Evolutionary conservation across 2,113 vertebrate genomes (phyloP).

Genomic region (Poeciliopsis occidentalis): DNA sequence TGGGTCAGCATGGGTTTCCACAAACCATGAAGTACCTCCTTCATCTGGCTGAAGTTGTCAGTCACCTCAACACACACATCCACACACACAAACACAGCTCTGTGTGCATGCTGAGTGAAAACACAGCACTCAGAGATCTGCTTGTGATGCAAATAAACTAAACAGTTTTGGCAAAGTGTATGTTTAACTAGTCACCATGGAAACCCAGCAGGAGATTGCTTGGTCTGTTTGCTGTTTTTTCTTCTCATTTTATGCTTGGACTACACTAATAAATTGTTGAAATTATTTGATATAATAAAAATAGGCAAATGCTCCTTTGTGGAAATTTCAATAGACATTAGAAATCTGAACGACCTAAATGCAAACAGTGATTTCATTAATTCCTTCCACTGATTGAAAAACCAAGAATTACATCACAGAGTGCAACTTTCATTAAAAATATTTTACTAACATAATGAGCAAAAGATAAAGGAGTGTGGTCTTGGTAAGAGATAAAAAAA

Average conservation of each 20-base stretch:
- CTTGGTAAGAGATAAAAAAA: neutral
- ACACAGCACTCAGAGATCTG: slow-evolving; percentile 9
- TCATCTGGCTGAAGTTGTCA: slow-evolving; percentile 16
- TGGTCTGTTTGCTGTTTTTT: neutral
- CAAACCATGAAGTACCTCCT: slow-evolving; percentile 23
- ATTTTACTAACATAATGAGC: too few relatives aligned
- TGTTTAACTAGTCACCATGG: slow-evolving; percentile 53
- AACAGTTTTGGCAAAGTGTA: neutral
- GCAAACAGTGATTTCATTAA: too few relatives aligned
- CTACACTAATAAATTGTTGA: neutral
- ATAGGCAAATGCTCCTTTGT: neutral
- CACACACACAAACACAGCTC: slow-evolving; percentile 9
- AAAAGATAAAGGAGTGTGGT: neutral
- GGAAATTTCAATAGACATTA: neutral
- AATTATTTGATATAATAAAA: neutral
- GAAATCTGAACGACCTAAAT: too few relatives aligned
- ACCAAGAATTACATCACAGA: too few relatives aligned
- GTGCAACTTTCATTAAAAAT: too few relatives aligned
- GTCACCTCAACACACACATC: slow-evolving; percentile 12
- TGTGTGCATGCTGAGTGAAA: slow-evolving; percentile 4
- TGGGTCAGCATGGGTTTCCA: slow-evolving; percentile 7
- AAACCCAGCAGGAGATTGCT: slow-evolving; percentile 38
- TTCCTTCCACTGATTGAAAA: too few relatives aligned
- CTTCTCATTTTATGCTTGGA: slow-evolving; percentile 9
- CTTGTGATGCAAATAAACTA: slow-evolving; percentile 34